Conservation (phyloP, 2,113 vertebrate species). For the Osmerus mordax region DNA sequence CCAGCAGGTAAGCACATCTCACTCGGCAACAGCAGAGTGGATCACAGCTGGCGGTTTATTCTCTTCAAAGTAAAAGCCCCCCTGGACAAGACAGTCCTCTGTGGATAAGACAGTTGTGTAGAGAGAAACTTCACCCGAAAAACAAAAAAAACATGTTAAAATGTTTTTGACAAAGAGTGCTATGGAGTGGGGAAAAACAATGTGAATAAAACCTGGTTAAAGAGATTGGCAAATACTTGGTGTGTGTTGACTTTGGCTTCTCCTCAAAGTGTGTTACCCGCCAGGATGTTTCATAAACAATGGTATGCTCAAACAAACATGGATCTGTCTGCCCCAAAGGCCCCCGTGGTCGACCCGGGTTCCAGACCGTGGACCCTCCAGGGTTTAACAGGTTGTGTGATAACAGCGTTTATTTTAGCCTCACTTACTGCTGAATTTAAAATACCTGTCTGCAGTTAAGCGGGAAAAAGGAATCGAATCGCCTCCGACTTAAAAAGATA, state of each 20-base stretch:
- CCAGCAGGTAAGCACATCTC: background rate
- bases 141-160: background rate
- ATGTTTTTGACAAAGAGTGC: background rate
- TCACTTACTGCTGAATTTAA: constrained; percentile 38
- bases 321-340: constrained; percentile 39
- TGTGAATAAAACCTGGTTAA: background rate
- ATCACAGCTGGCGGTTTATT: constrained; percentile 30
- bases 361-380: constrained; percentile 9
- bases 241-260: constrained; percentile 30
- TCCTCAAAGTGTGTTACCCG: constrained; percentile 35
- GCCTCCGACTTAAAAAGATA: constrained; percentile 33
- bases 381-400: constrained; percentile 39
- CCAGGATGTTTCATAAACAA: constrained; percentile 35
- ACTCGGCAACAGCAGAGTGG: background rate
- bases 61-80: constrained; percentile 24
- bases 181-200: background rate
- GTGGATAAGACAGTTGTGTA: background rate
- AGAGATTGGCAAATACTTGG: constrained; percentile 20
- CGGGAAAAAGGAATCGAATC: constrained; percentile 1
- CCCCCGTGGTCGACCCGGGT: no score
- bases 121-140: constrained; percentile 18
- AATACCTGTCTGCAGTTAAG: constrained; percentile 38
- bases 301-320: constrained; percentile 39
- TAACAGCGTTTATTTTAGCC: constrained; percentile 47
- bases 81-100: constrained; percentile 4